Evolutionary conservation across 92 coral and sea anemone species (phyloP), one percentile per base, ranked within the genome.

Genomic region (Phenganax subtilis): DNA sequence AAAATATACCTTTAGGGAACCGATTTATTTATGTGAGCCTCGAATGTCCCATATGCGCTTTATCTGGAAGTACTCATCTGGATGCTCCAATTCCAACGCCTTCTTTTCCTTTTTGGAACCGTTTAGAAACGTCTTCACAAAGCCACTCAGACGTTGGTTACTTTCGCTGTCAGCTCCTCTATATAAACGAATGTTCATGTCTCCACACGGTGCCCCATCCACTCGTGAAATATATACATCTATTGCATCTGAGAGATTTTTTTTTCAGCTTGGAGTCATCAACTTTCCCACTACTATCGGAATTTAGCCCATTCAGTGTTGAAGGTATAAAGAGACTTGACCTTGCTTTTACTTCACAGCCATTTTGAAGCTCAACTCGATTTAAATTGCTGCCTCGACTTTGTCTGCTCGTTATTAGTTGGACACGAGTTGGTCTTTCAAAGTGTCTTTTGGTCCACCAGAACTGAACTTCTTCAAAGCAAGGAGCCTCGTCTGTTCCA

Each of bases 391-490:
- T 84, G 1, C 77, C 87, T 4, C 87, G 83, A 77, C 88, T 85
- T 20, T 85, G 66, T 6, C 84, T 56, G 53, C 85, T 70, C 17
- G 84, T 79, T 27, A 85, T 61, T 3, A 85, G 80, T 31, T 68
- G 80, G 57, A 85, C 75, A 66, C 61, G 12, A 17, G 81, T 80
- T 6, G 84, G 85, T 70, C 59, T 85, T 52, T 80, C 74, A 61
- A 85, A 0, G 25, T 85, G 88, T 59, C 81, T 58, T 56, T 60
- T 37, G 15, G 84, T 85, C 88, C 88, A 79, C 84, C 88, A 85
- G 58, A 80, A 85, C 55, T 85, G 85, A 7, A 71, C 74, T 30
- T 85, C 88, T 31, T 79, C 66, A 65, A 68, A 77, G 25, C 53
- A 54, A 54, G 67, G 80, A 53, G 83, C 83, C 37, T 84, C 87